These are phyloP conservation scores for Agriopis leucophaearia DNA, from an alignment of 2,888 invertebrate species.

Conservation along the genomic window DNA sequence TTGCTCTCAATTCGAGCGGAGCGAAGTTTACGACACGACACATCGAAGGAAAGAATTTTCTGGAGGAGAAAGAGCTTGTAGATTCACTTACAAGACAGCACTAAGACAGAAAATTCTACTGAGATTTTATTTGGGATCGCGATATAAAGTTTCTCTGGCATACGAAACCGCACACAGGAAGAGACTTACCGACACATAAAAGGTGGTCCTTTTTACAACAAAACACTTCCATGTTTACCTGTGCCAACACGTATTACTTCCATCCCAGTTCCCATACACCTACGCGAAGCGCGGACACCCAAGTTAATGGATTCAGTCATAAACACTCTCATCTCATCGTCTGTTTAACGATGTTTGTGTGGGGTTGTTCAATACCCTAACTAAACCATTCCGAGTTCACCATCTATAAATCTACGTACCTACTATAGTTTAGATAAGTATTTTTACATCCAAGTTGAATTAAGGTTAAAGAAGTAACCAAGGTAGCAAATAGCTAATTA, in stretches of 20 bases:
- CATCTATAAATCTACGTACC: not conserved
- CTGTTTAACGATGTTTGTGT: slow-evolving; percentile 59
- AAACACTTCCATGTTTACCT: slow-evolving; percentile 21
- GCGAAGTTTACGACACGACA: slow-evolving; percentile 1
- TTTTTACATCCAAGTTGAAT: not conserved
- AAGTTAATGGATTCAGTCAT: slow-evolving; percentile 51
- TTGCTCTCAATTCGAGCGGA: slow-evolving; percentile 1
- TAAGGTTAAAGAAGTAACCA: slow-evolving; percentile 2
- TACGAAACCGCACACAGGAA: slow-evolving; percentile 1
- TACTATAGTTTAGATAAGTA: not conserved
- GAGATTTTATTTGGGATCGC: not conserved
- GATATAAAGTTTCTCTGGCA: not conserved
- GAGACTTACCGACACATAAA: not conserved
- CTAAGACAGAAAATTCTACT: not conserved
- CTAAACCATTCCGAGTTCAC: slow-evolving; percentile 8
- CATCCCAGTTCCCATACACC: slow-evolving; percentile 28
- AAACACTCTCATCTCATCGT: slow-evolving; percentile 46
- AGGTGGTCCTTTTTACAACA: slow-evolving; percentile 12
- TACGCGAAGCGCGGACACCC: slow-evolving; percentile 22
- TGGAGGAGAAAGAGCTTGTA: not conserved
- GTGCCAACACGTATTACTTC: slow-evolving; percentile 25
- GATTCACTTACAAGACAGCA: not conserved
- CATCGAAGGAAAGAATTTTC: not conserved
- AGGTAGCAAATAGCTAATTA: too few species aligned
- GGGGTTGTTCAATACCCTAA: slow-evolving; percentile 46